Base-by-base conservation (phyloP, 2,113 vertebrate species). In the Brachypodius melanocephalos region DNA sequence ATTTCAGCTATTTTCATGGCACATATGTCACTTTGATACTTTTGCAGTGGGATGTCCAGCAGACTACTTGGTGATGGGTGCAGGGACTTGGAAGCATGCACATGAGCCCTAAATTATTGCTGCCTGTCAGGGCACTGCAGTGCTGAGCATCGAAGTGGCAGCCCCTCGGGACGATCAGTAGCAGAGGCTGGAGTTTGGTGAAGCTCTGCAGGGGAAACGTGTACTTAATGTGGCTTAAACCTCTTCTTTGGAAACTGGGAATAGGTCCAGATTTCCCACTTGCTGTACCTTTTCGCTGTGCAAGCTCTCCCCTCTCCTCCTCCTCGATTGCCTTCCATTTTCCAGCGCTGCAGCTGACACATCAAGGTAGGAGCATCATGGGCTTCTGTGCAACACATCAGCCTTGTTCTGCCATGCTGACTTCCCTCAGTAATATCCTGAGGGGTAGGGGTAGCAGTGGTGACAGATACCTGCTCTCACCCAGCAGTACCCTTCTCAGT, bases 131-230 rank as follows among this genome's bases (percentile, higher is more conserved):
- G 2, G 26, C 4, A 4, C 36, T 1, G 1, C 49, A 54, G 67
- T 4, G 1, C 7, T 6, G 10, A 63, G 20, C 5, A 1, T 4
- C 0, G 0, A 9, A 25, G 59, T 3, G 2, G 14, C 12, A 8
- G 38, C 24, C 6, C 32, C 62, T 45, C 8, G 7, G 12, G 8
- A 7, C 0, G 1, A 18, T 62, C 31, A 31, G 34, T 49, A 77
- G 51, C 24, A 45, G 38, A 26, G 46, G 14, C 24, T 55, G 31
- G 28, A 38, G 6, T 24, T 59, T 52, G 73, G 32, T 28, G 34
- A 31, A 78, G 51, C 31, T 88, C 31, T 87, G n/a, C 28, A 42
- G 31, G 15, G 15, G 28, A 71, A 46, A 22, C 0, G 1, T 61
- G 15, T 59, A 17, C 38, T 92, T 81, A 8, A 2, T 25, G n/a